Percentiles rank a stretch among this genome's conserved stretches.
Evolutionary conservation across 2,113 vertebrate species (phyloP).

Genomic region (Bubo scandiacus): DNA sequence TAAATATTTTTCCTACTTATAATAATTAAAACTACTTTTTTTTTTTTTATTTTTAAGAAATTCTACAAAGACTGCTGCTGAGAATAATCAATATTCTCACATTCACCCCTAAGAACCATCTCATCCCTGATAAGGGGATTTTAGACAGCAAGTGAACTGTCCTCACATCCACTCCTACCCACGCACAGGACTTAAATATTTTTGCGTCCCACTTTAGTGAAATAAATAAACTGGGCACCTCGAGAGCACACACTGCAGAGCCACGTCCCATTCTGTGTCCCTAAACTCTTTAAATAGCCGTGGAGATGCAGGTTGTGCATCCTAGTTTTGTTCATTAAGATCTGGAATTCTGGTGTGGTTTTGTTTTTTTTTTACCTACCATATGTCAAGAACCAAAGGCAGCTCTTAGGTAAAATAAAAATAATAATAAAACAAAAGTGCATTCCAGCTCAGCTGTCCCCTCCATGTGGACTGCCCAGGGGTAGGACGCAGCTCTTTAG

Average conservation of each 20-base stretch:
- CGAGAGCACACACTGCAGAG: not conserved
- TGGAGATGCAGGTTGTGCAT: not conserved
- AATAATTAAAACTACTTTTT: conserved; percentile 51
- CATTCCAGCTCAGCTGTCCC: not conserved
- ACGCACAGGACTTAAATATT: not conserved
- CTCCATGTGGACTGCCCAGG: not conserved
- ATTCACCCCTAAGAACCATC: not conserved
- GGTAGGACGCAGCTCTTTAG: not conserved
- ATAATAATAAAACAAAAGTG: not conserved
- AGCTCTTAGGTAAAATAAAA: not conserved
- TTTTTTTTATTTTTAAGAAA: not conserved
- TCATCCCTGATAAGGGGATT: not conserved
- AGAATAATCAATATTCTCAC: not conserved
- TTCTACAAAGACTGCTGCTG: not conserved
- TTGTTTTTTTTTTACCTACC: not conserved
- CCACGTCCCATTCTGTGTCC: not conserved
- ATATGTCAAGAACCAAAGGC: not conserved
- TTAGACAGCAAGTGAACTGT: not conserved
- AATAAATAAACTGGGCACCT: not conserved
- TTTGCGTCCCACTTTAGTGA: not conserved
- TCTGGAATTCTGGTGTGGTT: not conserved
- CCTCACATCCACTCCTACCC: not conserved
- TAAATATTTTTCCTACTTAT: conserved; percentile 27
- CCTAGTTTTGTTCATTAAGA: not conserved
- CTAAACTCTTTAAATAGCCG: not conserved